Conservation (phyloP, 2,797 vertebrate genomes). For the Percopsis omiscomaycus region DNA sequence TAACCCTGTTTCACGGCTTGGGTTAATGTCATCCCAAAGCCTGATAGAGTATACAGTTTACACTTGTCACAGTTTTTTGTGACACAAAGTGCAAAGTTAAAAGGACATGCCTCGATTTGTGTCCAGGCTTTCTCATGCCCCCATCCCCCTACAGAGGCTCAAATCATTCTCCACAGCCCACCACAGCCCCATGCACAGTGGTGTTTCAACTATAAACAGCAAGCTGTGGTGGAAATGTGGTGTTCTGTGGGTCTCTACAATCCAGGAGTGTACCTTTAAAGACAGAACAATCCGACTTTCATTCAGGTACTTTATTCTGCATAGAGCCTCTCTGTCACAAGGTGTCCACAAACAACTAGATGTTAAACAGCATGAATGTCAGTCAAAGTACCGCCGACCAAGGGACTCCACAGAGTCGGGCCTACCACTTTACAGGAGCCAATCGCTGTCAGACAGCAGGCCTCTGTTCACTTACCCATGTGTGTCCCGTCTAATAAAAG, state of each 20-base stretch:
- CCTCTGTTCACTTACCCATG: slow-evolving; percentile 52
- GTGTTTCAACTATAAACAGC: too few relatives aligned
- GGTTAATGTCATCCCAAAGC: slow-evolving; percentile 12
- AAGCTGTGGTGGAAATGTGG: too few relatives aligned
- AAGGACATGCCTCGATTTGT: too few relatives aligned
- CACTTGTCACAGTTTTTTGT: background rate
- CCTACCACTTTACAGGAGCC: slow-evolving; percentile 65
- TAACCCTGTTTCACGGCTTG: slow-evolving; percentile 14
- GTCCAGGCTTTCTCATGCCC: too few relatives aligned
- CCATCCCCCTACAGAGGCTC: too few relatives aligned
- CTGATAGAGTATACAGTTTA: background rate
- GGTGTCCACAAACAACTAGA: slow-evolving; percentile 56
- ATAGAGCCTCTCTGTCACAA: slow-evolving; percentile 40
- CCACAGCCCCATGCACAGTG: too few relatives aligned
- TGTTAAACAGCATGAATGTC: slow-evolving; percentile 50
- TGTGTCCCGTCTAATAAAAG: slow-evolving; percentile 33
- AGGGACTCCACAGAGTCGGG: slow-evolving; percentile 44
- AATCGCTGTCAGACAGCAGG: slow-evolving; percentile 56
- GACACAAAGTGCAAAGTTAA: background rate
- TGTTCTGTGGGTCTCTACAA: background rate
- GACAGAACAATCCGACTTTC: background rate
- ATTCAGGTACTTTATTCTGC: slow-evolving; percentile 29
- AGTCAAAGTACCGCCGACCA: slow-evolving; percentile 59
- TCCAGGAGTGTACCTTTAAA: background rate
- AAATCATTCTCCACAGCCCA: too few relatives aligned